Percentiles rank a stretch among this genome's conserved stretches.
phyloP scores from a whole-genome alignment of 2,888 invertebrate genomes.

The Drosophila acutilabella region DNA sequence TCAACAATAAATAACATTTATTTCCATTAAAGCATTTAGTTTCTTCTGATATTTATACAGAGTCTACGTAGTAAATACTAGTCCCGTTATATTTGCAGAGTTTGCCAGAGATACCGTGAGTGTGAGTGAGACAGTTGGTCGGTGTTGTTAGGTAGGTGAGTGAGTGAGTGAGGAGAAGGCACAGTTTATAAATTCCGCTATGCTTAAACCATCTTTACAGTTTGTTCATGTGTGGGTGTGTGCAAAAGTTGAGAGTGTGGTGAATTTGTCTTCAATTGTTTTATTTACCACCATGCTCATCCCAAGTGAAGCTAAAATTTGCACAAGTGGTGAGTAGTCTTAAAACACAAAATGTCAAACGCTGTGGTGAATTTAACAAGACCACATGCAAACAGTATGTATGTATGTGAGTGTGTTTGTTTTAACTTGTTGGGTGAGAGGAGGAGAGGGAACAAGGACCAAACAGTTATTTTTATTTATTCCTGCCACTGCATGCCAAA shows the following conservation, averaged over 20 bases:
- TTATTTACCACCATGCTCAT: neutral
- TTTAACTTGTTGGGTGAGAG: neutral
- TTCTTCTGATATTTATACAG: slow-evolving; percentile 23
- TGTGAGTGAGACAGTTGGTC: neutral
- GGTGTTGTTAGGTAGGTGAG: neutral
- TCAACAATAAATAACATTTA: slow-evolving; percentile 65
- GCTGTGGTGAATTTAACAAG: neutral
- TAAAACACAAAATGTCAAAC: too few species aligned
- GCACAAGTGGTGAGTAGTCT: too few species aligned
- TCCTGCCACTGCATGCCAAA: slow-evolving; percentile 80
- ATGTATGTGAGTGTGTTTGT: slow-evolving; percentile 4
- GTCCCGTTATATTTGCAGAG: slow-evolving; percentile 10
- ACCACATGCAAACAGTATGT: neutral
- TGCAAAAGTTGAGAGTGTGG: neutral
- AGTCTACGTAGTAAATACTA: slow-evolving; percentile 15
- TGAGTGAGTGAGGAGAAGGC: slow-evolving; percentile 49
- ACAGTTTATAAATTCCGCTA: slow-evolving; percentile 55
- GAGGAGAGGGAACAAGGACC: neutral
- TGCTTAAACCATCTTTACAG: slow-evolving; percentile 42
- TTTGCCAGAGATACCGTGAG: slow-evolving; percentile 1
- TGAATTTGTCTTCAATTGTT: neutral
- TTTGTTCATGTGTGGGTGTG: neutral
- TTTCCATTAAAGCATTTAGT: slow-evolving; percentile 52
- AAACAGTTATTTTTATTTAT: slow-evolving; percentile 29
- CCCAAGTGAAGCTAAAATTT: too few species aligned